Evolutionary conservation across 2,888 invertebrate genomes (phyloP), one percentile per base, ranked within the genome.

Genomic region (Rhimphoctona megacephalus): DNA sequence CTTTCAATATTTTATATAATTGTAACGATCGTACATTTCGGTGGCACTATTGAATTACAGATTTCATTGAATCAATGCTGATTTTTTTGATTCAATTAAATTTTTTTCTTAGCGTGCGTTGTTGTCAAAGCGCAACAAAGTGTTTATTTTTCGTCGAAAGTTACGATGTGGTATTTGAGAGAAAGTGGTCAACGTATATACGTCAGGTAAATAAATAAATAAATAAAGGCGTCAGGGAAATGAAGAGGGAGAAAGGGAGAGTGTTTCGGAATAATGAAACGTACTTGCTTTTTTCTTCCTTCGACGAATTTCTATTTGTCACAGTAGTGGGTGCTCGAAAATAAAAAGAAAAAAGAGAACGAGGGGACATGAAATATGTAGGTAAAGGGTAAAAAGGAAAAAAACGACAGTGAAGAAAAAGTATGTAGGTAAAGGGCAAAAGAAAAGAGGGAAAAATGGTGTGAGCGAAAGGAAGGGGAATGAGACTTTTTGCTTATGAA

Each of bases 371-470:
- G 46, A 76, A 76, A 74, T 25, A 43, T 74, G 43, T 25, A 19
- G 39, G 57, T 43, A 74, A 77, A 77, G 77, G 66, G 66, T 57
- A 46, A 57, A 74, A 61, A 77, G 49, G 39, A 36, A 11, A 25
- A 43, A 69, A 69, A 79, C 43, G 69, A 43, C 19, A 30, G 22
- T 19, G 57, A 30, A 79, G 22, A 36, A 69, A 57, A 69, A 69
- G 19, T 39, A 17, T 39, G 17, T 30, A 25, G 8, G 54, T 43
- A 43, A 69, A 43, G 54, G 70, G 70, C 19, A 19, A 69, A 79
- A 57, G 17, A 72, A 80, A 70, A 70, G 30, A 69, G 19, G 69
- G 67, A 19, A 79, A 74, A 74, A 57, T 30, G 49, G 61, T 25
- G 52, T 9, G 39, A 49, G 61, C 6, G 54, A 49, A 73, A 73